These are phyloP conservation scores for Gymnocheta viridis DNA, from an alignment of 2,888 invertebrate genomes.

Conservation along the genomic window DNA sequence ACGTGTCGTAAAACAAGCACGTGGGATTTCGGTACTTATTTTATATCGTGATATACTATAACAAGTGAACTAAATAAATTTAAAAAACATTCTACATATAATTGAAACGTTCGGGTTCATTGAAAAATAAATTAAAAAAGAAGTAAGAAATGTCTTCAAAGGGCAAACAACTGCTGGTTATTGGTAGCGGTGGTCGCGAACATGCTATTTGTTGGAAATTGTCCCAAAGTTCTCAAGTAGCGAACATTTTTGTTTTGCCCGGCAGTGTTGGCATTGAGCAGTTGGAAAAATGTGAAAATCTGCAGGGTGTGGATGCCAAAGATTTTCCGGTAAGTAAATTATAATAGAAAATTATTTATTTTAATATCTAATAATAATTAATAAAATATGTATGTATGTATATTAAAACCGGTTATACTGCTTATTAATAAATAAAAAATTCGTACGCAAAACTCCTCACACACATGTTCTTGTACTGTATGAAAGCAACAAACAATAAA, in stretches of 20 bases:
- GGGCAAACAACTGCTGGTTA: conserved; percentile 87
- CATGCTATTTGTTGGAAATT: conserved; percentile 98
- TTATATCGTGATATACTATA: too few relatives aligned
- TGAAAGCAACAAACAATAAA: background rate
- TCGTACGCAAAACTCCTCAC: background rate
- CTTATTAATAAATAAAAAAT: background rate
- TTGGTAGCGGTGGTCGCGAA: conserved; percentile 97
- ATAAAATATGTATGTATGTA: background rate
- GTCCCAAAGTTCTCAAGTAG: conserved; percentile 88
- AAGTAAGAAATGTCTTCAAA: conserved; percentile 58
- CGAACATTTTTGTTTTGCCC: conserved; percentile 90
- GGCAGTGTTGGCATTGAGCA: conserved; percentile 93
- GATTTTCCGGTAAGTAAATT: conserved; percentile 85
- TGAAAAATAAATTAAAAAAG: conserved; percentile 5
- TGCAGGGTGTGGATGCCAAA: conserved; percentile 85
- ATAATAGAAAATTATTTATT: background rate
- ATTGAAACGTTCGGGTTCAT: background rate
- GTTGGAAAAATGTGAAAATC: conserved; percentile 86
- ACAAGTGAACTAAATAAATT: conserved; percentile 7
- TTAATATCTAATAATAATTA: background rate
- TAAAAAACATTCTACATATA: background rate
- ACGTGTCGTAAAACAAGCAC: conserved; percentile 35
- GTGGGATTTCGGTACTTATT: too few relatives aligned
- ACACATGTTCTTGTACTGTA: background rate
- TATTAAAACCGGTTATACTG: conserved; percentile 5